These are phyloP conservation scores for Acleris laterana DNA, from an alignment of 2,888 invertebrate species.

Conservation along the genomic window DNA sequence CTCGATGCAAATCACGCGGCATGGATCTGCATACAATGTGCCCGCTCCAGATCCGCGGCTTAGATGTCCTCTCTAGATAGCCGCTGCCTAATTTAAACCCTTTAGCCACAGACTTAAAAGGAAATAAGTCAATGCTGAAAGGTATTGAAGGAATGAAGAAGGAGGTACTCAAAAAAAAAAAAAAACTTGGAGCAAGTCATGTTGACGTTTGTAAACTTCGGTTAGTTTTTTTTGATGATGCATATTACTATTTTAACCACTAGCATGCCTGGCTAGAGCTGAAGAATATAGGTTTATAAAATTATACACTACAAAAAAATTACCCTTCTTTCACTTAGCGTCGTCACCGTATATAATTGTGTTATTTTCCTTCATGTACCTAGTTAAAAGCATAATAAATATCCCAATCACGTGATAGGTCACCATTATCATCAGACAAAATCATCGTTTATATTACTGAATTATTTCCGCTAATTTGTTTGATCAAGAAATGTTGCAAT, in stretches of 20 bases:
- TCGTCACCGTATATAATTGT: too few species aligned
- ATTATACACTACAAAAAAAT: too few species aligned
- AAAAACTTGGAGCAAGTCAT: too few species aligned
- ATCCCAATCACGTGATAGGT: constrained; percentile 11
- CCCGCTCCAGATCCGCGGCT: constrained; percentile 66
- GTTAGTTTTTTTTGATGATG: too few species aligned
- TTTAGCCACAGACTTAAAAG: constrained; percentile 28
- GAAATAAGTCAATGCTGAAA: constrained; percentile 19
- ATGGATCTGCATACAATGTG: constrained; percentile 81
- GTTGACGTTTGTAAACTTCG: too few species aligned
- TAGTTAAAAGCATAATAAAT: constrained; percentile 3
- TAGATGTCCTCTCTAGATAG: constrained; percentile 78
- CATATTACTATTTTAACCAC: too few species aligned
- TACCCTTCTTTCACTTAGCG: too few species aligned
- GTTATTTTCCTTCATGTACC: background rate
- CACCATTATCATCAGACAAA: constrained; percentile 2
- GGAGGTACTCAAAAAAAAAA: too few species aligned
- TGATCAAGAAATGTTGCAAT: background rate
- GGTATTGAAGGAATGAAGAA: too few species aligned
- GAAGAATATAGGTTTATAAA: too few species aligned
- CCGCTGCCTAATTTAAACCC: constrained; percentile 70
- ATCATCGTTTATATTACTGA: constrained; percentile 24
- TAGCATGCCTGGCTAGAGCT: too few species aligned
- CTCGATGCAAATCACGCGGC: constrained; percentile 72
- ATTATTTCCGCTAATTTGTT: constrained; percentile 8